These are phyloP conservation scores for Pica pica DNA, from an alignment of 2,113 vertebrate species.

Conservation along the genomic window DNA sequence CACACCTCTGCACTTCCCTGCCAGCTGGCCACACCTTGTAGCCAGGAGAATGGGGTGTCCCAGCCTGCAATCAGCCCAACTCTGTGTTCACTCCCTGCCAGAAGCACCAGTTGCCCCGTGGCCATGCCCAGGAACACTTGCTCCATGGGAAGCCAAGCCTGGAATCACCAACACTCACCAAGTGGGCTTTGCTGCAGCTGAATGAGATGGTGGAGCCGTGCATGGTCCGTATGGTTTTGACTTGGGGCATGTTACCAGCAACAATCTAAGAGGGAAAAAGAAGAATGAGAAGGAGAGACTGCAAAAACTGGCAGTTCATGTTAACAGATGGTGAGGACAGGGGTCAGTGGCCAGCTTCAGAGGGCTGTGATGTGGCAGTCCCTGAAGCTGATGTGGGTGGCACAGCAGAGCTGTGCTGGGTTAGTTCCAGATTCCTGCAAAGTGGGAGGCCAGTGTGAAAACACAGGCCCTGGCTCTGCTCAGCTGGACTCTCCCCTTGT, in stretches of 20 bases:
- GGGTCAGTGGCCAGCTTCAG: not conserved
- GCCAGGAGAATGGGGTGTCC: not conserved
- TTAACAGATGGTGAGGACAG: not conserved
- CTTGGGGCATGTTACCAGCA: slow-evolving; percentile 69
- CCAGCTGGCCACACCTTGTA: not conserved
- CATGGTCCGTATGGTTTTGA: slow-evolving; percentile 72
- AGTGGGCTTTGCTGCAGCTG: slow-evolving; percentile 76
- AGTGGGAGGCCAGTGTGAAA: not conserved
- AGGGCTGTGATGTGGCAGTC: not conserved
- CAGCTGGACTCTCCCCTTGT: not conserved
- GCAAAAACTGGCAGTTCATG: not conserved
- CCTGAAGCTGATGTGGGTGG: not conserved
- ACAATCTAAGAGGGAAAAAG: slow-evolving; percentile 39
- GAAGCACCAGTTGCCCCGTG: not conserved
- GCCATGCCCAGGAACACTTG: not conserved
- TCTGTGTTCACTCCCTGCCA: not conserved
- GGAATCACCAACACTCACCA: slow-evolving; percentile 70
- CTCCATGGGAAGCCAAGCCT: not conserved
- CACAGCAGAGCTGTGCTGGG: not conserved
- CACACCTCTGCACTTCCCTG: not conserved
- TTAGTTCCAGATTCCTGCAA: not conserved
- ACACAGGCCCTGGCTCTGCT: not conserved
- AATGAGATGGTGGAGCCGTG: slow-evolving; percentile 80
- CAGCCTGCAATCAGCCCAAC: not conserved
- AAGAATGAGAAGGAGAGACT: not conserved